These are phyloP conservation scores for Pachyrhynchus sulphureomaculatus DNA, from an alignment of 1,140 invertebrate genomes.

Conservation along the genomic window DNA sequence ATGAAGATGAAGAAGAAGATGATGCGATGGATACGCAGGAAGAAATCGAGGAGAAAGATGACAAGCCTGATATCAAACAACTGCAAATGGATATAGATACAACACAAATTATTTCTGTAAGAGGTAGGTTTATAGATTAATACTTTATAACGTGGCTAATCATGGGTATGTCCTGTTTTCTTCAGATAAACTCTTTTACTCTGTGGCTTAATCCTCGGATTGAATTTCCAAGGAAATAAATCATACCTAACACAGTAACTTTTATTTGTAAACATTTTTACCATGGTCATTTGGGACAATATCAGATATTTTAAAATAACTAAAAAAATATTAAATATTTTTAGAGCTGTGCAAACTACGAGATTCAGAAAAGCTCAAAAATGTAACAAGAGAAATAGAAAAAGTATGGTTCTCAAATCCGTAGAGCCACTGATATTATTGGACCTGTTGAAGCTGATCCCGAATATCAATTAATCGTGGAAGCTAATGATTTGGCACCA, in stretches of 20 bases:
- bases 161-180: no score
- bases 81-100: constrained; percentile 71
- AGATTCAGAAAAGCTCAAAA: constrained; percentile 71
- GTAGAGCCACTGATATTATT: constrained; percentile 71
- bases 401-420: constrained; percentile 66
- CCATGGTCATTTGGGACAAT: no score
- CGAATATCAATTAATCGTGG: constrained; percentile 94
- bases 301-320: no score
- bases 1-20: constrained; percentile 58
- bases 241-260: no score
- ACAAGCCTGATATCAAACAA: constrained; percentile 55
- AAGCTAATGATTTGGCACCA: constrained; percentile 94
- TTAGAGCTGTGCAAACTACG: constrained; percentile 81
- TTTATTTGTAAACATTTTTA: no score
- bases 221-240: no score
- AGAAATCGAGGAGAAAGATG: constrained; percentile 43
- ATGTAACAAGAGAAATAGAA: constrained; percentile 77
- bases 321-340: not conserved
- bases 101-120: constrained; percentile 67
- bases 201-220: no score
- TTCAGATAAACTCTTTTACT: no score
- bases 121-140: constrained; percentile 48
- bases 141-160: no score
- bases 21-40: constrained; percentile 55
- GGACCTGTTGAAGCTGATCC: constrained; percentile 95